Evolutionary conservation across 2,113 vertebrate genomes (phyloP).

Genomic region (Pelobates fuscus): DNA sequence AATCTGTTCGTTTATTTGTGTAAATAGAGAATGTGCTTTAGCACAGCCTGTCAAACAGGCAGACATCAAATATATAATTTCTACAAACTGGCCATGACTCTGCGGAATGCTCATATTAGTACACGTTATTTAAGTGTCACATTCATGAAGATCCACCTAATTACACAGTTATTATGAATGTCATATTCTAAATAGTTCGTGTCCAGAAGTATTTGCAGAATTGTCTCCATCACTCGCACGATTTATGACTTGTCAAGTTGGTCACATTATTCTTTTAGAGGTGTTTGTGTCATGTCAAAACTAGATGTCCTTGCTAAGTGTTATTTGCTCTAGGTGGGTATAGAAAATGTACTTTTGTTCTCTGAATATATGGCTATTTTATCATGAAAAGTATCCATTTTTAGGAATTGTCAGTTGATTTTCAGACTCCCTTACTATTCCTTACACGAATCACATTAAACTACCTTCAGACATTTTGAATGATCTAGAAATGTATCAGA

Average conservation of each 20-base stretch:
- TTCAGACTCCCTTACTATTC: too few species aligned
- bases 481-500: too few species aligned
- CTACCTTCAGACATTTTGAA: too few species aligned
- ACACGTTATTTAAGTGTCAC: background rate
- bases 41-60: too few species aligned
- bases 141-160: background rate
- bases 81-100: background rate
- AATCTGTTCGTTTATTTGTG: too few species aligned
- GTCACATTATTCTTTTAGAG: background rate
- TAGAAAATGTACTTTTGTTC: too few species aligned
- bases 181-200: constrained; percentile 1
- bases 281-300: background rate
- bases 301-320: background rate
- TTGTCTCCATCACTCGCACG: constrained; percentile 2
- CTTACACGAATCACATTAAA: too few species aligned
- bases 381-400: too few species aligned
- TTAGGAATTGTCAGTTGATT: too few species aligned
- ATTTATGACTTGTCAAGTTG: constrained; percentile 14
- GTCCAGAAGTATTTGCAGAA: background rate
- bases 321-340: too few species aligned
- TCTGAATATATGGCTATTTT: too few species aligned
- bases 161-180: background rate
- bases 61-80: background rate
- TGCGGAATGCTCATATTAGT: background rate
- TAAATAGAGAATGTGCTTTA: too few species aligned